Percentiles rank a stretch among this genome's conserved stretches.
These are phyloP conservation scores for Digitonthophagus gazella DNA, from an alignment of 2,888 invertebrate genomes.

Conservation along the genomic window DNA sequence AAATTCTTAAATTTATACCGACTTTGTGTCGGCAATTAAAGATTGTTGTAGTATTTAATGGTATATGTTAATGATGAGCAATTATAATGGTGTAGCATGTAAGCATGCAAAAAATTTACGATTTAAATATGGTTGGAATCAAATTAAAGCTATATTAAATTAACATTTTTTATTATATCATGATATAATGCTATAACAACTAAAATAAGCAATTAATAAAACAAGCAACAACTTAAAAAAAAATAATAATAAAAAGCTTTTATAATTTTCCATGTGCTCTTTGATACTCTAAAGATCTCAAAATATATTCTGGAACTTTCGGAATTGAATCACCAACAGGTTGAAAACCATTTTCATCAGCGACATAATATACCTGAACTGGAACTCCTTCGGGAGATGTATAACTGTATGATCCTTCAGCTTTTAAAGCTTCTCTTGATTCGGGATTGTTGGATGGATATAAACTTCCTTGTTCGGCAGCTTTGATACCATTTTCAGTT, in stretches of 20 bases:
- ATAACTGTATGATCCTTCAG: constrained; percentile 22
- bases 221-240: constrained; percentile 5
- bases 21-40: neutral
- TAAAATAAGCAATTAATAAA: neutral
- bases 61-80: neutral
- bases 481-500: constrained; percentile 23
- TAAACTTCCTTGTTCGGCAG: constrained; percentile 20
- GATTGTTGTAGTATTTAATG: neutral
- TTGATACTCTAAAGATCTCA: constrained; percentile 23
- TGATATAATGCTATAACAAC: neutral
- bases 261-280: constrained; percentile 2
- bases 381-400: constrained; percentile 20
- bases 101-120: too few species aligned
- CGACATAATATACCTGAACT: constrained; percentile 19
- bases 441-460: constrained; percentile 10
- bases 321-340: constrained; percentile 21
- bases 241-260: constrained; percentile 2
- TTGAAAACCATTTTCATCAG: constrained; percentile 22
- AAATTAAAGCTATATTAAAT: too few species aligned
- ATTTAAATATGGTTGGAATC: too few species aligned
- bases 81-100: neutral
- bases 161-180: neutral
- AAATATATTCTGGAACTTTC: constrained; percentile 21
- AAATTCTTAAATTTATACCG: neutral
- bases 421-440: constrained; percentile 21